Evolutionary conservation across 2,113 vertebrate genomes (phyloP).

Genomic region (Pelvicachromis taeniatus): DNA sequence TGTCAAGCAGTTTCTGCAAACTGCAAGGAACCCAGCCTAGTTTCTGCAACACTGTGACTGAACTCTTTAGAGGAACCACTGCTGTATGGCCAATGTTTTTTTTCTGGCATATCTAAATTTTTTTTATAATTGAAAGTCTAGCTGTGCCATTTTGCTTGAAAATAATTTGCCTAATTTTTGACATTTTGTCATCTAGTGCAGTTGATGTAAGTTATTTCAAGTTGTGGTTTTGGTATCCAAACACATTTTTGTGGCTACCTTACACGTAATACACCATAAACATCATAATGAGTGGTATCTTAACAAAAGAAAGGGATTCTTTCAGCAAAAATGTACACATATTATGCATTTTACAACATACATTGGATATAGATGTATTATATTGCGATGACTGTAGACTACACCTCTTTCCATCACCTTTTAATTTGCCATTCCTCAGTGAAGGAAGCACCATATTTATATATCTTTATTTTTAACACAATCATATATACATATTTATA

Average conservation of each 20-base stretch:
- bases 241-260: not conserved
- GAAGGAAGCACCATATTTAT: not conserved
- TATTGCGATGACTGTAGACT: not conserved
- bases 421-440: not conserved
- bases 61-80: not conserved
- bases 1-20: not conserved
- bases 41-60: not conserved
- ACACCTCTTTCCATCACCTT: not conserved
- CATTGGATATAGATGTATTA: not conserved
- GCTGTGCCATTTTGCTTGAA: not conserved
- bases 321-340: not conserved
- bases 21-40: not conserved
- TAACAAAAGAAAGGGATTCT: not conserved
- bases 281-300: not conserved
- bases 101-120: not conserved
- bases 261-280: not conserved
- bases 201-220: not conserved
- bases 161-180: not conserved
- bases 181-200: not conserved
- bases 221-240: not conserved
- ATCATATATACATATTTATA: not conserved
- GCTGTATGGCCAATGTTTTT: not conserved
- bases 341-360: not conserved
- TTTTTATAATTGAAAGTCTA: not conserved
- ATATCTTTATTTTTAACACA: constrained; percentile 29